Evolutionary conservation across 2,797 vertebrate genomes (phyloP), one percentile per base, ranked within the genome.

Genomic region (Falco columbarius): DNA sequence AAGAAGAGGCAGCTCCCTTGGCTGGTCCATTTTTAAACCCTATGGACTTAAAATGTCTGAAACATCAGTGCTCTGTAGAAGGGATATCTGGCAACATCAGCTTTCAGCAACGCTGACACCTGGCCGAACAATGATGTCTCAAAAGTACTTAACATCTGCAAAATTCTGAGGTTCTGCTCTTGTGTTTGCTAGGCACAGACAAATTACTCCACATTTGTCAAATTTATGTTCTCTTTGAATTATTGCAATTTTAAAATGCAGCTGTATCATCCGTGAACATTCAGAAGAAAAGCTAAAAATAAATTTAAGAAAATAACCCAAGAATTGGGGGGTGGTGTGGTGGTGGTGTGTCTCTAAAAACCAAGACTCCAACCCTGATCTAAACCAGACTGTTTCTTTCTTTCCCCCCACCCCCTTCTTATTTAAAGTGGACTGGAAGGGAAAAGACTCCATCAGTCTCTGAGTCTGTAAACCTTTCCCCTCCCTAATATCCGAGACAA

Each of bases 391-490:
- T 93, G 83, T 91, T 97, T 94, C 89, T 80, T 52, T 96, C 84
- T 75, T 93, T 90, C 29, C 51, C 26, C 49, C 52, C 94, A 79
- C 75, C 55, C 63, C 44, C 65, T 61, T 95, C 86, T 96, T 97
- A 97, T 96, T 97, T 98, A 97, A 95, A 97, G 90, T 97, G 96
- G 97, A 98, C 86, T 97, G 96, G 96, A 98, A 97, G 95, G 90
- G 93, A 98, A 97, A 98, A 97, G 90, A 92, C 97, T 97, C 96
- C 97, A 98, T 97, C 90, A 92, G 95, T 74, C 93, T 97, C 85
- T 61, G 87, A 96, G 61, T 29, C 93, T 95, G 86, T 89, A 97
- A 95, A 94, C 91, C 86, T 97, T 97, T 97, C 96, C 96, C 93
- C 96, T 95, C 96, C 93, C 96, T 98, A 97, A 97, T 97, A 98